A percentile compares a stretch with the other conserved stretches of the same genome.
These are phyloP conservation scores for Pterois miles DNA, from an alignment of 2,797 vertebrate species.

Conservation along the genomic window DNA sequence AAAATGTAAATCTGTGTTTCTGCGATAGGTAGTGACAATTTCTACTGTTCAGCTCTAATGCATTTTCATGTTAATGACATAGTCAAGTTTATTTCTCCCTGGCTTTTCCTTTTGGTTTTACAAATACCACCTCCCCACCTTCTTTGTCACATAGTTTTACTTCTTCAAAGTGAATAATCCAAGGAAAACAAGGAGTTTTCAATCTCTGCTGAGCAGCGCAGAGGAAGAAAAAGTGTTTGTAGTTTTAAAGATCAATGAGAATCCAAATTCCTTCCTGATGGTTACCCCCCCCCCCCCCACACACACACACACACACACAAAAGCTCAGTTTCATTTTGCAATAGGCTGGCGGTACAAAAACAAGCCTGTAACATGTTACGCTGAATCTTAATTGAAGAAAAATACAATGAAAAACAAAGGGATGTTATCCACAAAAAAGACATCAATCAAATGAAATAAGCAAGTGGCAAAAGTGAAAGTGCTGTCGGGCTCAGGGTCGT, in stretches of 20 bases:
- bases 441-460: slow-evolving; percentile 71
- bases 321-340: slow-evolving; percentile 47
- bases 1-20: slow-evolving; percentile 49
- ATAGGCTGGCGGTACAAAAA: slow-evolving; percentile 31
- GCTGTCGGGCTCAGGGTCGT: slow-evolving; percentile 59
- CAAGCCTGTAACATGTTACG: slow-evolving; percentile 39
- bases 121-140: slow-evolving; percentile 21
- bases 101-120: slow-evolving; percentile 28
- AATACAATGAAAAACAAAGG: slow-evolving; percentile 48
- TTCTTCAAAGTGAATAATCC: slow-evolving; percentile 38
- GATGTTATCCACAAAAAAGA: slow-evolving; percentile 59
- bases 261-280: slow-evolving; percentile 52
- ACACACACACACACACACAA: too few species aligned
- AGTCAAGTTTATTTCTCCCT: slow-evolving; percentile 1
- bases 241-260: slow-evolving; percentile 56
- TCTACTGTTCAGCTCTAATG: slow-evolving; percentile 15
- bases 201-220: slow-evolving; percentile 18
- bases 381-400: slow-evolving; percentile 64
- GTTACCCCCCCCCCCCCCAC: slow-evolving; percentile 37
- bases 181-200: slow-evolving; percentile 16
- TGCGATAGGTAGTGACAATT: slow-evolving; percentile 25
- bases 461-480: slow-evolving; percentile 64
- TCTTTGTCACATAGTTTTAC: slow-evolving; percentile 21
- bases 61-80: slow-evolving; percentile 33
- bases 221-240: slow-evolving; percentile 44